Conservation (phyloP, 2,888 invertebrate genomes). For the Bimastos eiseni region DNA sequence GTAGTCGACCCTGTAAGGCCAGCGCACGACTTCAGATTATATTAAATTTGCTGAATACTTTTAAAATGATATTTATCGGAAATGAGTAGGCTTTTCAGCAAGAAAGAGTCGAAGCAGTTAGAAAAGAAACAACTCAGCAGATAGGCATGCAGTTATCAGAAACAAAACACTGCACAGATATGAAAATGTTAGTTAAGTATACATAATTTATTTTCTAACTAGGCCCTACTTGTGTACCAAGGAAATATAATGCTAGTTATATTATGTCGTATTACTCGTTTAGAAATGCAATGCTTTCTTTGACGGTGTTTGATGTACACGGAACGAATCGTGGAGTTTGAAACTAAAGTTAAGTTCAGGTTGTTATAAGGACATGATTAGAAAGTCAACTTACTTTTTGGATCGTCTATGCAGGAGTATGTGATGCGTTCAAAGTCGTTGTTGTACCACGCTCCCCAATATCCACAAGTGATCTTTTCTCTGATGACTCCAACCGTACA, state of each 20-base stretch:
- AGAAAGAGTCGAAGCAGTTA: no score
- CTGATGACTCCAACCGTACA: not conserved
- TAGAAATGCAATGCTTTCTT: no score
- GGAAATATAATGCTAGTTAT: no score
- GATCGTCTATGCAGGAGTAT: not conserved
- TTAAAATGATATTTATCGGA: no score
- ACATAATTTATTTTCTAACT: no score
- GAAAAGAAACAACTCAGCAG: not conserved
- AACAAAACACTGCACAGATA: no score
- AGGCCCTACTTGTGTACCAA: no score
- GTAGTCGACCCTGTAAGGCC: not conserved
- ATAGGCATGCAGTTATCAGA: not conserved
- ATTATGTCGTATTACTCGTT: no score
- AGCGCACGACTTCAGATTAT: not conserved
- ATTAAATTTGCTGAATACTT: not conserved
- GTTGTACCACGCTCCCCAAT: not conserved
- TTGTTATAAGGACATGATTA: not conserved
- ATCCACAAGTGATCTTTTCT: not conserved
- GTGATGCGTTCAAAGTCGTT: constrained; percentile 13
- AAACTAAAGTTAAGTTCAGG: not conserved
- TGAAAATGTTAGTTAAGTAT: no score
- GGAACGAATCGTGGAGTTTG: not conserved
- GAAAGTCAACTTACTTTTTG: not conserved
- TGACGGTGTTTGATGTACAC: no score
- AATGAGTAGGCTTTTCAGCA: no score